A percentile compares a stretch with the other conserved stretches of the same genome.
phyloP scores from a whole-genome alignment of 2,113 vertebrate species.

The Uria aalge region DNA sequence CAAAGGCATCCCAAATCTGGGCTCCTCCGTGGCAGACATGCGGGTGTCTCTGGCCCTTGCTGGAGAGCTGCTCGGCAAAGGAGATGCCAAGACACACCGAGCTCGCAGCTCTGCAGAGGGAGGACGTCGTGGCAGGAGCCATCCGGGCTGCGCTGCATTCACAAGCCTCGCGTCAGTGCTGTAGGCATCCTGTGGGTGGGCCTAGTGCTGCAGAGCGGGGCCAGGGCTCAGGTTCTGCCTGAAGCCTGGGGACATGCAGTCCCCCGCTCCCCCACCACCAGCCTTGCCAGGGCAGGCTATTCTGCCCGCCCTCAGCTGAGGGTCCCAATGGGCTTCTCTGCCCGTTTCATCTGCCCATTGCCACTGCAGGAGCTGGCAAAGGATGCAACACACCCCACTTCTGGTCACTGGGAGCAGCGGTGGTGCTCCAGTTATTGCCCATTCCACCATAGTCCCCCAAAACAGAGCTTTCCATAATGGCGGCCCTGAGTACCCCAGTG shows the following conservation, averaged over 20 bases:
- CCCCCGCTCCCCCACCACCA: too few relatives aligned
- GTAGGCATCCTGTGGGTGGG: rapidly evolving
- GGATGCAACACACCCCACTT: neutral
- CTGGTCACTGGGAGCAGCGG: neutral
- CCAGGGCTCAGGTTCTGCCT: neutral
- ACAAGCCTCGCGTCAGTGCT: rapidly evolving
- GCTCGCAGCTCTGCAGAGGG: neutral
- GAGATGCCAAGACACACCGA: neutral
- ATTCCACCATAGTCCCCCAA: neutral
- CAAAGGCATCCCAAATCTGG: neutral
- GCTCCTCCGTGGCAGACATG: rapidly evolving
- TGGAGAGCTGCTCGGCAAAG: neutral
- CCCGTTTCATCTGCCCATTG: neutral
- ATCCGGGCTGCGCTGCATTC: rapidly evolving
- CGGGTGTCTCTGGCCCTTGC: rapidly evolving
- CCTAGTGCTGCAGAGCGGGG: neutral
- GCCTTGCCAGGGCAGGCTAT: neutral
- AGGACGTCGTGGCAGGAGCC: neutral
- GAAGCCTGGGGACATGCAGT: neutral
- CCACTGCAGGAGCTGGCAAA: neutral
- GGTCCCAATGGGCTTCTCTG: neutral
- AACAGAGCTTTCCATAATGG: neutral
- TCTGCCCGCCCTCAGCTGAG: neutral
- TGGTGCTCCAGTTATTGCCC: neutral
- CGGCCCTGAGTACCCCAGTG: neutral